Evolutionary conservation across 2,888 invertebrate genomes (phyloP).

Genomic region (Limnephilus marmoratus): DNA sequence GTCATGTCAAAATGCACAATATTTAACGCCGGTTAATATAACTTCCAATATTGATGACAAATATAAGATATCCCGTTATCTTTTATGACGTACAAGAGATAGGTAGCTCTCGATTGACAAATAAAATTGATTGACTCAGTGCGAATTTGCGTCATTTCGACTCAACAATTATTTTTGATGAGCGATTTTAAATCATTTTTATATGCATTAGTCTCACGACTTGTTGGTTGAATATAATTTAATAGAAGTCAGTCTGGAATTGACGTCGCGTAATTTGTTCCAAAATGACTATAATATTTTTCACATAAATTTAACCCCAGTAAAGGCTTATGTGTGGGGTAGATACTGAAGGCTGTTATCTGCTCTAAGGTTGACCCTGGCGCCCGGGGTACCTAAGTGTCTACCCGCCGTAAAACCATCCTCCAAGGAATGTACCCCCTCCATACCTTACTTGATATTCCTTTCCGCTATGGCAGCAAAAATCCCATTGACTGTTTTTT

Average conservation of each 20-base stretch:
- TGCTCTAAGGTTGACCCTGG: background rate
- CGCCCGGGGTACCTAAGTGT: conserved; percentile 30
- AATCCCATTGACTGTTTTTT: background rate
- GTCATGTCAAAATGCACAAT: background rate
- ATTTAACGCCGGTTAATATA: background rate
- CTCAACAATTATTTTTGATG: background rate
- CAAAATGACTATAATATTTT: background rate
- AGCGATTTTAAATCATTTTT: background rate
- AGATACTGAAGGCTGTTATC: background rate
- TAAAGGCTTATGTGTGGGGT: background rate
- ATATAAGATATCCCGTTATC: background rate
- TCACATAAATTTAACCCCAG: background rate
- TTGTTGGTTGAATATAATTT: background rate
- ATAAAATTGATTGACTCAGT: background rate
- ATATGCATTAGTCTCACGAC: background rate
- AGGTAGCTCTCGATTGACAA: background rate
- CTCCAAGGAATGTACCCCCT: background rate
- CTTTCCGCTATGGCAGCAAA: conserved; percentile 9
- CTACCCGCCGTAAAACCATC: background rate
- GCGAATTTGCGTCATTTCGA: background rate
- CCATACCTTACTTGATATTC: conserved; percentile 14
- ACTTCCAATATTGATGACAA: background rate
- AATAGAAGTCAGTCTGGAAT: background rate
- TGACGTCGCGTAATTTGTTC: background rate
- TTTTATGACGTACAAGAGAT: background rate